Evolutionary conservation across 2,888 invertebrate genomes (phyloP).

Genomic region (Ramazzottius varieornatus): DNA sequence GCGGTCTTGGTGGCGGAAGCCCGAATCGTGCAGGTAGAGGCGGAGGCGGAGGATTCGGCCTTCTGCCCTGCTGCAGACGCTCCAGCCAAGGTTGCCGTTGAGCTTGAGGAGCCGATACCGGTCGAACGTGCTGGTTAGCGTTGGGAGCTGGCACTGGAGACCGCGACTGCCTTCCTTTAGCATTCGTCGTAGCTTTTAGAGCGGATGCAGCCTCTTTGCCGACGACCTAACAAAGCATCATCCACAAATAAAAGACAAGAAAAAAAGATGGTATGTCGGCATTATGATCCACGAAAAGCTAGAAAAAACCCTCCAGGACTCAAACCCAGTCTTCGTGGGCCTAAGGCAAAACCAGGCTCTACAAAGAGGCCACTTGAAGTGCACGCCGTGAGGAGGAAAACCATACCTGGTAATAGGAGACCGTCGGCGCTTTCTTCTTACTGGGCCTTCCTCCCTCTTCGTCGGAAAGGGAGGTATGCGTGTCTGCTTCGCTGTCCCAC

Average conservation of each 20-base stretch:
- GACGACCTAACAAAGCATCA: too few relatives aligned
- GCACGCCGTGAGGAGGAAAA: too few relatives aligned
- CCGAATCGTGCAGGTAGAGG: not conserved
- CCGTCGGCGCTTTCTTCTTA: not conserved
- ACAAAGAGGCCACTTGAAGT: not conserved
- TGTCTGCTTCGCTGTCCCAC: slow-evolving; percentile 1
- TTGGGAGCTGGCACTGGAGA: too few relatives aligned
- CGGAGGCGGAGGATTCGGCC: not conserved
- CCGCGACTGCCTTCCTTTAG: too few relatives aligned
- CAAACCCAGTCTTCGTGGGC: not conserved
- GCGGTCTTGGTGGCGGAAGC: not conserved
- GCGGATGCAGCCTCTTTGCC: too few relatives aligned
- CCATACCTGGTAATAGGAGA: not conserved
- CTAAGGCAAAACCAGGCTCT: not conserved
- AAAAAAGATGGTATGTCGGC: too few relatives aligned
- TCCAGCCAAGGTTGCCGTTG: not conserved
- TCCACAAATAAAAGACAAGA: too few relatives aligned
- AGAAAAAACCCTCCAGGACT: not conserved
- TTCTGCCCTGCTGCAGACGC: not conserved
- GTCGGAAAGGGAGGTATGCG: not conserved
- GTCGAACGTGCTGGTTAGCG: too few relatives aligned
- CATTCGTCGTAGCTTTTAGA: too few relatives aligned
- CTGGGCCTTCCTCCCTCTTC: not conserved
- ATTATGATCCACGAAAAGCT: too few relatives aligned
- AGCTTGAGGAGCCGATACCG: too few relatives aligned